These are phyloP conservation scores for Pollimyrus isidori DNA, from an alignment of 2,113 vertebrate genomes.

Conservation along the genomic window DNA sequence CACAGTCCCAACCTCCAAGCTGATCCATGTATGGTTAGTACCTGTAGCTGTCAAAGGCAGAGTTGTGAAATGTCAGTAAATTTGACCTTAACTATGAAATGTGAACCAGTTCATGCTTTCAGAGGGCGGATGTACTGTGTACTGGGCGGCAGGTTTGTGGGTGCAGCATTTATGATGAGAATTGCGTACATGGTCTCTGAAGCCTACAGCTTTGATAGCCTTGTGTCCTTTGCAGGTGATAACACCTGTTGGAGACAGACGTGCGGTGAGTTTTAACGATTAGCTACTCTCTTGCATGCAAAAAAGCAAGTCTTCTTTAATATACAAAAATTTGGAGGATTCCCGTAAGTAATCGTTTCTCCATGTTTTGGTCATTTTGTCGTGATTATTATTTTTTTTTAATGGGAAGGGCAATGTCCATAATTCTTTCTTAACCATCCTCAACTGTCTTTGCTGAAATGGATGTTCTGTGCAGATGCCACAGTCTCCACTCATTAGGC, in stretches of 20 bases:
- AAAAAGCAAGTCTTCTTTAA: neutral
- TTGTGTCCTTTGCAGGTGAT: slow-evolving; percentile 43
- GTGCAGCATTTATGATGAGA: neutral
- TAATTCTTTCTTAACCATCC: neutral
- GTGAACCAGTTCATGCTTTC: neutral
- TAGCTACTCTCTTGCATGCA: neutral
- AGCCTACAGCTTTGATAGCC: neutral
- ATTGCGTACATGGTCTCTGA: neutral
- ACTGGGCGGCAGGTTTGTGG: neutral
- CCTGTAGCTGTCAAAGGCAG: neutral
- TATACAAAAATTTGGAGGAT: neutral
- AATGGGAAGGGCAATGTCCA: neutral
- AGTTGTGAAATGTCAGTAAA: neutral
- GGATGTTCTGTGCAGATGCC: neutral
- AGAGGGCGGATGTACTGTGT: neutral
- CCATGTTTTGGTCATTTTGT: neutral
- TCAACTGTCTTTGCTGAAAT: neutral
- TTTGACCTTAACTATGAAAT: neutral
- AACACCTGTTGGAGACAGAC: slow-evolving; percentile 34
- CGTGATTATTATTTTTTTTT: neutral
- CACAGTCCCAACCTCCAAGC: neutral
- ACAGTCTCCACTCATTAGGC: neutral
- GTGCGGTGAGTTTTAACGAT: slow-evolving; percentile 55
- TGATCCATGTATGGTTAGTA: neutral
- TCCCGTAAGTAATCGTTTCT: neutral